Evolutionary conservation across 2,888 invertebrate species (phyloP).

Genomic region (Formica aserva): DNA sequence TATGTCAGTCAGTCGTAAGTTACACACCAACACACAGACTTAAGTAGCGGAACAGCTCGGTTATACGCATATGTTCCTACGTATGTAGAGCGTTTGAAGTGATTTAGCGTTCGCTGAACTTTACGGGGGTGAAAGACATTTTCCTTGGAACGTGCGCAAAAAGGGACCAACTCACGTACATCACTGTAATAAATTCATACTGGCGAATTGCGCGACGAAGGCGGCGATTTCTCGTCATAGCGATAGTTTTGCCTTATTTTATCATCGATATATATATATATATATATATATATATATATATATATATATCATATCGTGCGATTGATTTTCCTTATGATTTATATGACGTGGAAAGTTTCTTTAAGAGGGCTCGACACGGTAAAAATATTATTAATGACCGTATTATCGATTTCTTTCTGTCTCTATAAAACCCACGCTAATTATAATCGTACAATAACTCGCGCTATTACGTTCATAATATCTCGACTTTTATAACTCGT

Average conservation of each 20-base stretch:
- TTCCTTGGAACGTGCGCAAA: conserved; percentile 30
- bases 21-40: conserved; percentile 57
- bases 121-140: conserved; percentile 31
- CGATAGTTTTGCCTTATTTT: conserved; percentile 16
- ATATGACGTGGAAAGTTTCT: background rate
- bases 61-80: conserved; percentile 17
- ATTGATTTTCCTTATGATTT: background rate
- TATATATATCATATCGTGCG: background rate
- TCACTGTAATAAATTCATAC: conserved; percentile 40
- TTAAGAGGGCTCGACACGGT: background rate
- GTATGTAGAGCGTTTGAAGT: conserved; percentile 45
- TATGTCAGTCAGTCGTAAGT: conserved; percentile 69
- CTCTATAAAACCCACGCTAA: background rate
- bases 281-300: background rate
- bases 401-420: background rate
- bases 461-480: background rate
- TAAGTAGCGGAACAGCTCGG: conserved; percentile 55
- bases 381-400: background rate
- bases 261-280: conserved; percentile 10
- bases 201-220: background rate
- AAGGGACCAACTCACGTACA: conserved; percentile 25
- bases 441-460: background rate
- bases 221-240: conserved; percentile 15
- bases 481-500: conserved; percentile 36
- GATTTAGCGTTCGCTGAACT: conserved; percentile 43